Base-by-base conservation (phyloP, 2,113 vertebrate genomes). In the Petroica traversi region DNA sequence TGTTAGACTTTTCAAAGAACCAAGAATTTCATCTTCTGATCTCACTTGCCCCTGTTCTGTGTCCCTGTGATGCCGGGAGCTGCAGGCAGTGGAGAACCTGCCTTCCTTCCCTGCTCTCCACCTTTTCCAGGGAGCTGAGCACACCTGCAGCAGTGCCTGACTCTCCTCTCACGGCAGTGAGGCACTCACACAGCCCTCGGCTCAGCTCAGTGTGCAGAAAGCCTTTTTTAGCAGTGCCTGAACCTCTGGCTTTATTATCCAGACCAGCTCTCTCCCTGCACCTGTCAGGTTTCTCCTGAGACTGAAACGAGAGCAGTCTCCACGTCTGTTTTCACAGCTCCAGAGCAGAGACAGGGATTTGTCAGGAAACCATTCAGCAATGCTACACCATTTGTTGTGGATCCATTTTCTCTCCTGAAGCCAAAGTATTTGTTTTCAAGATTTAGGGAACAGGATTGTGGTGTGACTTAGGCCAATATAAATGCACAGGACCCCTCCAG, bases 281-380 rank as follows among this genome's bases (percentile, higher is more conserved):
- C 97, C 96, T 97, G 97, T 54, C 91, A 79, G 75, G 89, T 14
- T 94, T 87, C 97, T 87, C 95, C 76, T 0, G 91, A 90, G 97
- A 79, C 82, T 84, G 96, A 95, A 96, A 97, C 1, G 11, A 90
- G 91, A 89, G 68, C 91, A 58, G 85, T 8, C 79, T 61, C 89
- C 64, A 38, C 0, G 16, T 54, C 92, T 90, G 79, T 77, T 95
- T 87, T 58, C 77, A 68, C 79, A 85, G 91, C 89, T 94, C 91
- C 55, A n/a, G 49, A 88, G 63, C 67, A 89, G 89, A 89, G 95
- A 91, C 71, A 61, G 85, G 87, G 82, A 92, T 94, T 94, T 96
- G 82, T 92, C 80, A 93, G 95, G 96, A 96, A 94, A 91, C 73
- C 72, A 57, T 95, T 94, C 93, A 75, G 51, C 88, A 93, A 85